phyloP scores from a whole-genome alignment of 2,113 vertebrate genomes.

The Athene cunicularia region DNA sequence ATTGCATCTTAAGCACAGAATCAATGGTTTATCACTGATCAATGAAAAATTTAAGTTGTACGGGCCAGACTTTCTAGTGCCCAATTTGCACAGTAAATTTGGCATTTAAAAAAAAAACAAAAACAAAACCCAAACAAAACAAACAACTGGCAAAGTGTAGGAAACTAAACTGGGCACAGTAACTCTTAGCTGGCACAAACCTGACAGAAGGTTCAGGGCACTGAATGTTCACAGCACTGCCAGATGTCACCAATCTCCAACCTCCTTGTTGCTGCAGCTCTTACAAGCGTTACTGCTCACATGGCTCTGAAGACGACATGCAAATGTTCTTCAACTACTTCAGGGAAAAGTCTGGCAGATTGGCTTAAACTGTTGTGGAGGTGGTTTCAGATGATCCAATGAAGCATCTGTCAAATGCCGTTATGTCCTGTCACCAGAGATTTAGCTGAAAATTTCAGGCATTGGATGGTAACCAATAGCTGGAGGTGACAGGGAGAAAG shows the following conservation, averaged over 20 bases:
- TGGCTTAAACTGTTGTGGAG: neutral
- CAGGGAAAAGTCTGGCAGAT: neutral
- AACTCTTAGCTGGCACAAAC: neutral
- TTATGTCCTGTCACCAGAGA: neutral
- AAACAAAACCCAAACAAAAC: too few relatives aligned
- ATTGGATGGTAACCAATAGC: neutral
- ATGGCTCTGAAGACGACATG: neutral
- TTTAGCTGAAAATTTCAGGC: neutral
- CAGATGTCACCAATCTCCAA: neutral
- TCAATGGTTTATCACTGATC: neutral
- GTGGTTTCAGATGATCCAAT: neutral
- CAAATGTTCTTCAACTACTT: neutral
- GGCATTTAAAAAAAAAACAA: neutral
- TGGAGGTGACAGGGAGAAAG: neutral
- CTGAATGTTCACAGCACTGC: accelerated
- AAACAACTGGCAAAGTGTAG: neutral
- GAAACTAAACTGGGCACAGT: neutral
- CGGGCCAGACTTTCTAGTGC: neutral
- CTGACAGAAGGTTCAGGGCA: neutral
- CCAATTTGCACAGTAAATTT: neutral
- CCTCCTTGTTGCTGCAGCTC: neutral
- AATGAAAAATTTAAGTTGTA: neutral
- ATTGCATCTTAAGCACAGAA: neutral
- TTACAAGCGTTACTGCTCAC: neutral
- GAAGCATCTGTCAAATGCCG: neutral